Conservation (phyloP, 2,797 vertebrate genomes). For the Myotis findleyi region DNA sequence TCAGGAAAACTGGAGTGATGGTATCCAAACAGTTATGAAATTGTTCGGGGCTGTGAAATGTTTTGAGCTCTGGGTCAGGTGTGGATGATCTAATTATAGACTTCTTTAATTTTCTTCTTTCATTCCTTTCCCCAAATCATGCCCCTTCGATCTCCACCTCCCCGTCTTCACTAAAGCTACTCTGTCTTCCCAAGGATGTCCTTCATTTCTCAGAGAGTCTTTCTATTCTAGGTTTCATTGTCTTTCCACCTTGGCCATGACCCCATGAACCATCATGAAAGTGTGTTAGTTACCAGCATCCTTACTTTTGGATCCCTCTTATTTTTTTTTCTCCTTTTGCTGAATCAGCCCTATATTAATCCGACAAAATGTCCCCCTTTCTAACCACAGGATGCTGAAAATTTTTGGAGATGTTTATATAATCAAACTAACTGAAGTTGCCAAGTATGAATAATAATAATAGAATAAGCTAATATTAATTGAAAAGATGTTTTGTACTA, state of each 20-base stretch:
- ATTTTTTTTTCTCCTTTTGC: not conserved
- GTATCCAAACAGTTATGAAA: not conserved
- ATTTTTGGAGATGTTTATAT: not conserved
- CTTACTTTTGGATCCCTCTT: not conserved
- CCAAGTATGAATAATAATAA: not conserved
- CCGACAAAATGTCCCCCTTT: not conserved
- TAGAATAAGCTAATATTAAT: not conserved
- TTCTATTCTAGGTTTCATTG: not conserved
- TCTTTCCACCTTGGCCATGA: not conserved
- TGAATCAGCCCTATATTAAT: not conserved
- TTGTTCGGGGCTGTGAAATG: not conserved
- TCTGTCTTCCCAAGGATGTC: not conserved
- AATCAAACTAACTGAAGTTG: not conserved
- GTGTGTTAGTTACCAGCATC: not conserved
- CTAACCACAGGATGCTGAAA: not conserved
- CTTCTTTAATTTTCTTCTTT: not conserved
- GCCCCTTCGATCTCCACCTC: accelerated
- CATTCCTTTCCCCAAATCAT: not conserved
- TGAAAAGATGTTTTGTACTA: not conserved
- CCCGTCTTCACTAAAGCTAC: not conserved
- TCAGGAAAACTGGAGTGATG: not conserved
- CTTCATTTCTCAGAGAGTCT: not conserved
- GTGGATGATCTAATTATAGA: not conserved
- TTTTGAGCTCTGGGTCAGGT: not conserved
- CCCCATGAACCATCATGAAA: not conserved